Evolutionary conservation across 2,888 invertebrate genomes (phyloP).

Genomic region (Caenorhabditis becei): DNA sequence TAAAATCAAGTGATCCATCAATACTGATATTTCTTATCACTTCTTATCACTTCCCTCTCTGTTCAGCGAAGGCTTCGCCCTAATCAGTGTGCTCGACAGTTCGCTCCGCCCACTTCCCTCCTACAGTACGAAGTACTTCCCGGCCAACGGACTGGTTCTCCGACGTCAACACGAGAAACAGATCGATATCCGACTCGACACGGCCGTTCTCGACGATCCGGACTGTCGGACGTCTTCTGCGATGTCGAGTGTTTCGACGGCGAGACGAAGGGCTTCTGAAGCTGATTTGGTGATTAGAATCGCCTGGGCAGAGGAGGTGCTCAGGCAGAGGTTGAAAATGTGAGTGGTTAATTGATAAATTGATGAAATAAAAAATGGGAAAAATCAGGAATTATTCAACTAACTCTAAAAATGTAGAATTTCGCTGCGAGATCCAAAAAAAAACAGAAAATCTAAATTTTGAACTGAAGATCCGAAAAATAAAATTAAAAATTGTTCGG

Average conservation of each 20-base stretch:
- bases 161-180: slow-evolving; percentile 7
- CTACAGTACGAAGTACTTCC: background rate
- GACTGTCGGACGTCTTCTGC: slow-evolving; percentile 27
- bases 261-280: slow-evolving; percentile 17
- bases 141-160: slow-evolving; percentile 21
- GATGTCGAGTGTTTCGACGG: slow-evolving; percentile 31
- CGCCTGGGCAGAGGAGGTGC: slow-evolving; percentile 37
- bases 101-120: slow-evolving; percentile 25
- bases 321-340: slow-evolving; percentile 43
- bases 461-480: no score
- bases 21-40: no score
- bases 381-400: no score
- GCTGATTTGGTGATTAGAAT: slow-evolving; percentile 32
- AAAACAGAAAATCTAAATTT: no score
- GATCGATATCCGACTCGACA: slow-evolving; percentile 24
- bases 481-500: no score
- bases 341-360: slow-evolving; percentile 10
- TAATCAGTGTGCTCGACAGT: slow-evolving; percentile 10
- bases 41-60: background rate
- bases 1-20: no score
- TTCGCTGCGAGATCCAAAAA: no score
- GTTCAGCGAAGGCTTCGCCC: slow-evolving; percentile 41
- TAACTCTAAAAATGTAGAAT: no score
- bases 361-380: no score
- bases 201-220: slow-evolving; percentile 7